Conservation (phyloP, 2,113 vertebrate species). For the Coracopsis vasa region DNA sequence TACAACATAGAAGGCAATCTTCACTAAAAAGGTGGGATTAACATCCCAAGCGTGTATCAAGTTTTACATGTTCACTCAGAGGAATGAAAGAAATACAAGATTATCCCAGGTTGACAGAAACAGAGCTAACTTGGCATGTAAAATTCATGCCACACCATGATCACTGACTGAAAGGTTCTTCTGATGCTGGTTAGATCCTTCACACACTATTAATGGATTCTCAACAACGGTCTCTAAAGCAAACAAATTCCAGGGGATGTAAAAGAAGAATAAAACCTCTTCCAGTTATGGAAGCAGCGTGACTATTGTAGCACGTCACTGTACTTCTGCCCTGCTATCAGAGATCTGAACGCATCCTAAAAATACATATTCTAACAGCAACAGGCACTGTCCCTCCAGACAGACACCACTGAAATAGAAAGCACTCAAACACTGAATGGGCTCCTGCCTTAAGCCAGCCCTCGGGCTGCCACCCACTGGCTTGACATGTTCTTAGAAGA, state of each 20-base stretch:
- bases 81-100: background rate
- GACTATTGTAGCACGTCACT: background rate
- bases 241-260: slow-evolving; percentile 17
- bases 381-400: background rate
- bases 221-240: slow-evolving; percentile 1
- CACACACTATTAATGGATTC: background rate
- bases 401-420: background rate
- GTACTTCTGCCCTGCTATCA: background rate
- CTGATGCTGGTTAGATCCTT: background rate
- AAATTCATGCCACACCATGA: background rate
- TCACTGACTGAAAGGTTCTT: background rate
- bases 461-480: background rate
- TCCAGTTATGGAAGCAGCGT: background rate
- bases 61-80: background rate
- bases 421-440: background rate
- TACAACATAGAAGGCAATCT: background rate
- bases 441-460: background rate
- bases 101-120: background rate
- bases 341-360: background rate
- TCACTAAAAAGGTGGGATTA: background rate
- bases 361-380: background rate
- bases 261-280: background rate
- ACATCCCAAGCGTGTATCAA: background rate
- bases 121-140: background rate
- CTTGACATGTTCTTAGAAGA: background rate